A percentile compares a stretch with the other conserved stretches of the same genome.
Conservation (phyloP, 2,888 invertebrate species). For the Thymelicus acteon region DNA sequence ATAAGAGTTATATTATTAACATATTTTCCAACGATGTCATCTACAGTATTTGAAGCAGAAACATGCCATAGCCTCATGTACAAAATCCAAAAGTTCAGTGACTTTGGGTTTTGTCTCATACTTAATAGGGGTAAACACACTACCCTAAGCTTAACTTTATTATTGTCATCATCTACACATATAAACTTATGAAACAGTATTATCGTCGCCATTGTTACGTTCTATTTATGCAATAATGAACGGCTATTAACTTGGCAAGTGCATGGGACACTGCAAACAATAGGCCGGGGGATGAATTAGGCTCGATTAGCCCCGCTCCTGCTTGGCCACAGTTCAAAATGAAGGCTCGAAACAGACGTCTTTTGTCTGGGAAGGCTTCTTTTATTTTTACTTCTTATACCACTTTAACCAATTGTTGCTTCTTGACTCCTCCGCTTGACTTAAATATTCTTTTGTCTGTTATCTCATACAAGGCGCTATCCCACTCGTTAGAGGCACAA, state of each 20-base stretch:
- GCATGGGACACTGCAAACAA: conserved; percentile 39
- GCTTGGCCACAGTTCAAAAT: conserved; percentile 69
- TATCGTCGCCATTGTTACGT: not conserved
- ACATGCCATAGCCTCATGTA: no score
- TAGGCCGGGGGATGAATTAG: conserved; percentile 55
- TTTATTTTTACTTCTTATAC: conserved; percentile 56
- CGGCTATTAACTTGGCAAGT: conserved; percentile 40
- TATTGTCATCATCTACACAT: not conserved
- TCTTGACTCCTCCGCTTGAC: conserved; percentile 42
- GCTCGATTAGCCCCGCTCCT: conserved; percentile 58
- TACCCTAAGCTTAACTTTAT: not conserved
- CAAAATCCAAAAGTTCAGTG: no score
- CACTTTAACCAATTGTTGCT: conserved; percentile 68
- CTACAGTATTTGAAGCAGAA: no score
- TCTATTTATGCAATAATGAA: conserved; percentile 6
- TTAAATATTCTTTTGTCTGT: conserved; percentile 38
- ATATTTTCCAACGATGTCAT: no score
- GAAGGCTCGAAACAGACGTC: conserved; percentile 58
- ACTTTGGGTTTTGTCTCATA: no score
- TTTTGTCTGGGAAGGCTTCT: conserved; percentile 53
- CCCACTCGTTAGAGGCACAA: conserved; percentile 34
- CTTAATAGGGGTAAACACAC: no score
- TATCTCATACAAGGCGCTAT: conserved; percentile 34
- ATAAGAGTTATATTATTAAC: no score
- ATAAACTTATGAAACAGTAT: not conserved